Conservation (phyloP, 2,797 vertebrate genomes). For the Tolypeutes matacus region DNA sequence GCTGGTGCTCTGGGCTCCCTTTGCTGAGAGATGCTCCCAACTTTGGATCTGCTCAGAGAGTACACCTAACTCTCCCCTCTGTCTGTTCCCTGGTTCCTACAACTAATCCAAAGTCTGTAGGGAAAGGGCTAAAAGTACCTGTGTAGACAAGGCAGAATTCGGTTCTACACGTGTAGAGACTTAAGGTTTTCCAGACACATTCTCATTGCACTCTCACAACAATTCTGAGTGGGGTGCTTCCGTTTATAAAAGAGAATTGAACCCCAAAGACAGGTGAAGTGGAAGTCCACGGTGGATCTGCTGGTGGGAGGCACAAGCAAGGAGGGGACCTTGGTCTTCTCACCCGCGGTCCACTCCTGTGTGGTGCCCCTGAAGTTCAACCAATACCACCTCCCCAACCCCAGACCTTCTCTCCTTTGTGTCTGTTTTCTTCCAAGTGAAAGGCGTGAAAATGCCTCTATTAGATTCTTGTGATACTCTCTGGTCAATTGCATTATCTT, state of each 20-base stretch:
- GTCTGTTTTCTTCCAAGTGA: background rate
- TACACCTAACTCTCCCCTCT: background rate
- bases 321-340: background rate
- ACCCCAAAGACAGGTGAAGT: background rate
- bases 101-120: background rate
- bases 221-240: background rate
- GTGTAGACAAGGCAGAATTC: background rate
- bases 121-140: background rate
- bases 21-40: background rate
- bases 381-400: fast-evolving
- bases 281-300: background rate
- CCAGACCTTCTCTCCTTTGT: background rate
- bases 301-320: background rate
- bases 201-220: background rate
- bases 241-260: background rate
- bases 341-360: background rate
- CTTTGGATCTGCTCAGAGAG: background rate
- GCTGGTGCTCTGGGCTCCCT: conserved; percentile 32
- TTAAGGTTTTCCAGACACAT: background rate
- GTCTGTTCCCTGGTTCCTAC: background rate
- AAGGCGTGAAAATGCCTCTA: background rate
- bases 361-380: background rate
- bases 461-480: background rate
- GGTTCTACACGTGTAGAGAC: background rate
- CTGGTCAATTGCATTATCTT: background rate